Conservation (phyloP, 2,797 vertebrate species). For the Xerus rutilus region DNA sequence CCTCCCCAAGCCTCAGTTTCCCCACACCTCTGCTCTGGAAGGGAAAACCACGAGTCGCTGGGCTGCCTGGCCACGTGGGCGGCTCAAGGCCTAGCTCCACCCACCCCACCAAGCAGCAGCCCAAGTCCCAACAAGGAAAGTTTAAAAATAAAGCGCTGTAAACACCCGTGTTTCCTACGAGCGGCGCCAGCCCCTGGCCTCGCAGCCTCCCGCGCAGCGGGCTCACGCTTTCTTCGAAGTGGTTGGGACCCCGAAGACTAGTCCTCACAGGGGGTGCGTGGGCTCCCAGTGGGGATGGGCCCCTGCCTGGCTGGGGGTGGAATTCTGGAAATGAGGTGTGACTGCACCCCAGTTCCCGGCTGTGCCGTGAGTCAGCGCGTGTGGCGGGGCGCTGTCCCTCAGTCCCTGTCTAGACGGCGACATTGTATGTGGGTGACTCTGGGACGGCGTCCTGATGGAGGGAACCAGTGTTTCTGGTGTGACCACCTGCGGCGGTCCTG, state of each 20-base stretch:
- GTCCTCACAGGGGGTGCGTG: background rate
- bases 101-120: background rate
- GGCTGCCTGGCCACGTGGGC: background rate
- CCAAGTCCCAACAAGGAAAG: background rate
- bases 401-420: background rate
- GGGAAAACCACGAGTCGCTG: background rate
- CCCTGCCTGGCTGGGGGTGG: background rate
- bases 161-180: constrained; percentile 57
- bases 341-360: background rate
- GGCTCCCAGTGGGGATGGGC: background rate
- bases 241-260: background rate
- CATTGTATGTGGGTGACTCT: background rate
- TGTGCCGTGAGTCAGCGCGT: constrained; percentile 47
- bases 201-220: background rate
- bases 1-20: background rate
- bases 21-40: background rate
- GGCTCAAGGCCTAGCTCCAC: background rate
- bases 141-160: constrained; percentile 72
- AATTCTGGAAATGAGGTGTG: background rate
- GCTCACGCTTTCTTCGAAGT: background rate
- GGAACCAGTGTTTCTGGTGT: background rate
- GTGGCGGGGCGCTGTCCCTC: background rate
- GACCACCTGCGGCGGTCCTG: background rate
- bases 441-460: background rate
- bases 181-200: background rate